phyloP scores from a whole-genome alignment of 2,797 vertebrate genomes.

The Esox lucius region DNA sequence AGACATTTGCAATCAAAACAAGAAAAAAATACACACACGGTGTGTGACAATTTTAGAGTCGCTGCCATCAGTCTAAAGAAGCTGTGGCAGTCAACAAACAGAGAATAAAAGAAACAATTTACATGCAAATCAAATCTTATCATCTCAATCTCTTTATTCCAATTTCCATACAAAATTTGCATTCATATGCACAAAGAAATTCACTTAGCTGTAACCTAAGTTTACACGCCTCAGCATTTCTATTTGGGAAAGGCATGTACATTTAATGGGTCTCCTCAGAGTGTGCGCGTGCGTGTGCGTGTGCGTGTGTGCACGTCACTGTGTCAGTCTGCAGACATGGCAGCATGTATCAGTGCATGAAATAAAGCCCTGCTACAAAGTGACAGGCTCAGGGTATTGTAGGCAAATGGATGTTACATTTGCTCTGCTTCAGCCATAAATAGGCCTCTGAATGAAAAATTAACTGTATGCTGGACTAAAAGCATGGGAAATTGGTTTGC shows the following conservation, averaged over 20 bases:
- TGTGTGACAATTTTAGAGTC: slow-evolving; percentile 10
- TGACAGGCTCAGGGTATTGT: slow-evolving; percentile 75
- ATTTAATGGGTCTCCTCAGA: slow-evolving; percentile 72
- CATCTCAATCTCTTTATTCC: slow-evolving; percentile 72
- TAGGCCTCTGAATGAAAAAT: slow-evolving; percentile 69
- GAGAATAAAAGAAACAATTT: slow-evolving; percentile 75
- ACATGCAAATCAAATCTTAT: slow-evolving; percentile 82
- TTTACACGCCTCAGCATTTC: slow-evolving; percentile 68
- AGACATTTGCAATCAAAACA: slow-evolving; percentile 41
- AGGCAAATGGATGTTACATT: slow-evolving; percentile 74
- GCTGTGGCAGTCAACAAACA: slow-evolving; percentile 57
- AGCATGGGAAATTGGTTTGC: slow-evolving; percentile 72
- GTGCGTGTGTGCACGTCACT: slow-evolving; percentile 7
- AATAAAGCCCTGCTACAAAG: slow-evolving; percentile 74
- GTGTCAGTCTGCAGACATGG: slow-evolving; percentile 69
- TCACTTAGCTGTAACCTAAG: slow-evolving; percentile 70
- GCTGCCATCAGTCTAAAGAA: slow-evolving; percentile 45
- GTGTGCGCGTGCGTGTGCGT: slow-evolving; percentile 50
- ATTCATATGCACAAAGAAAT: slow-evolving; percentile 73
- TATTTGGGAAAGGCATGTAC: slow-evolving; percentile 68
- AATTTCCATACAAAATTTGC: slow-evolving; percentile 67
- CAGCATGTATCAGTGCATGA: slow-evolving; percentile 79
- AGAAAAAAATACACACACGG: slow-evolving; percentile 35
- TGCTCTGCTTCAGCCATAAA: slow-evolving; percentile 62
- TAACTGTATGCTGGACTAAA: slow-evolving; percentile 70